Conservation (phyloP, 2,797 vertebrate genomes). For the Eospalax fontanierii region DNA sequence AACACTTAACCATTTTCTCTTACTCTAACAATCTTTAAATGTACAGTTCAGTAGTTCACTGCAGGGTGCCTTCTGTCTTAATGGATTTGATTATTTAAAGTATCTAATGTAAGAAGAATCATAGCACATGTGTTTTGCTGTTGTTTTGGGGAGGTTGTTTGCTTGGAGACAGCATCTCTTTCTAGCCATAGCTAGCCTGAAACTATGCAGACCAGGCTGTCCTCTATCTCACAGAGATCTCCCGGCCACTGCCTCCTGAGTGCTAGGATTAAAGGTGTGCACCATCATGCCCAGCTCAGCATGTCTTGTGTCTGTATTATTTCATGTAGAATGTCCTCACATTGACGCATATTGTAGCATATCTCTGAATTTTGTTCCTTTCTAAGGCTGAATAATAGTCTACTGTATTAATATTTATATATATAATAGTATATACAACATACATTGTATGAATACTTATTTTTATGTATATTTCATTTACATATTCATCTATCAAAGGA, state of each 20-base stretch:
- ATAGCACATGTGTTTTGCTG: neutral
- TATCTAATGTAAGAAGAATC: neutral
- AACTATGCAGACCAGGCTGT: too few relatives aligned
- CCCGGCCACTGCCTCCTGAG: too few relatives aligned
- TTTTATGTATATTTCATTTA: neutral
- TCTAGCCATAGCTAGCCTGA: too few relatives aligned
- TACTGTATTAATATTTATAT: neutral
- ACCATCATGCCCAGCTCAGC: neutral
- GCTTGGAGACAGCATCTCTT: too few relatives aligned
- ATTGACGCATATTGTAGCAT: neutral
- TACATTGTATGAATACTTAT: neutral
- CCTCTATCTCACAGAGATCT: too few relatives aligned
- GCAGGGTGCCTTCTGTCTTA: neutral
- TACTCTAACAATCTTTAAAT: neutral
- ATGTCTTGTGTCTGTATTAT: neutral
- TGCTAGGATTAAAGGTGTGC: too few relatives aligned
- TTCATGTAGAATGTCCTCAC: conserved; percentile 3
- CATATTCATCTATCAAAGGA: neutral
- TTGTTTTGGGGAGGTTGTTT: too few relatives aligned
- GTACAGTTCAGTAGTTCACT: neutral
- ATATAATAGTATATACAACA: neutral
- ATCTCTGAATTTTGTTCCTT: neutral
- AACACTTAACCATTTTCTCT: conserved; percentile 12
- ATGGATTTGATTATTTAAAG: neutral
- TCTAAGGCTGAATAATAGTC: neutral